These are phyloP conservation scores for Oreocharis arfaki DNA, from an alignment of 2,113 vertebrate genomes.

Conservation along the genomic window DNA sequence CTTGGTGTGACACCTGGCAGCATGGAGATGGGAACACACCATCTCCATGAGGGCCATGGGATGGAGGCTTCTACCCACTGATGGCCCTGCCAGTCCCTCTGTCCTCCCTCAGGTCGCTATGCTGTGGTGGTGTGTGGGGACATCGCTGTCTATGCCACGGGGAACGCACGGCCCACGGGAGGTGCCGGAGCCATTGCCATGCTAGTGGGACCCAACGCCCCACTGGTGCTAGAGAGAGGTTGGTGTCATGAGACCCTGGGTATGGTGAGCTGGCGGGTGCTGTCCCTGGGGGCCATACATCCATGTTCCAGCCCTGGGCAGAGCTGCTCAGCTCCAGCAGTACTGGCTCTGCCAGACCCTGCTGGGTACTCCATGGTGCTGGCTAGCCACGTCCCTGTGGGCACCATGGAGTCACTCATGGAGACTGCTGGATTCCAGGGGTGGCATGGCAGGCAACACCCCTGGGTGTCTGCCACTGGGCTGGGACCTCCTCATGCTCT, in stretches of 20 bases:
- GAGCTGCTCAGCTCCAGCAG: not conserved
- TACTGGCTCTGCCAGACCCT: not conserved
- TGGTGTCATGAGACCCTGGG: not conserved
- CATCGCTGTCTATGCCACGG: constrained; percentile 71
- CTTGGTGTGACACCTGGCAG: not conserved
- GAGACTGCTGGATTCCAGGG: not conserved
- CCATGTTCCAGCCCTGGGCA: not conserved
- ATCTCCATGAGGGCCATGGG: not conserved
- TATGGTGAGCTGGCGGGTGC: rapidly evolving
- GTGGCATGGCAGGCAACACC: not conserved
- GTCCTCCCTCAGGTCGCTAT: constrained; percentile 62
- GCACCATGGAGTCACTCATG: not conserved
- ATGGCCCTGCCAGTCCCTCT: not conserved
- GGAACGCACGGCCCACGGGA: constrained; percentile 66
- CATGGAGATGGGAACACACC: rapidly evolving
- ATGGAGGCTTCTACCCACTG: rapidly evolving
- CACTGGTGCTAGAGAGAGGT: constrained; percentile 75
- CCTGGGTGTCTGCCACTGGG: rapidly evolving
- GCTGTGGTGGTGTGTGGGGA: constrained; percentile 78
- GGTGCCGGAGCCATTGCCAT: constrained; percentile 77
- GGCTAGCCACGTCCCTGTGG: rapidly evolving
- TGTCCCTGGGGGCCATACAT: rapidly evolving
- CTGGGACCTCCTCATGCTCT: rapidly evolving
- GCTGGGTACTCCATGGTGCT: not conserved
- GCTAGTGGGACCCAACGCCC: constrained; percentile 77